Evolutionary conservation across 2,797 vertebrate species (phyloP).

Genomic region (Notolepis coatsorum): DNA sequence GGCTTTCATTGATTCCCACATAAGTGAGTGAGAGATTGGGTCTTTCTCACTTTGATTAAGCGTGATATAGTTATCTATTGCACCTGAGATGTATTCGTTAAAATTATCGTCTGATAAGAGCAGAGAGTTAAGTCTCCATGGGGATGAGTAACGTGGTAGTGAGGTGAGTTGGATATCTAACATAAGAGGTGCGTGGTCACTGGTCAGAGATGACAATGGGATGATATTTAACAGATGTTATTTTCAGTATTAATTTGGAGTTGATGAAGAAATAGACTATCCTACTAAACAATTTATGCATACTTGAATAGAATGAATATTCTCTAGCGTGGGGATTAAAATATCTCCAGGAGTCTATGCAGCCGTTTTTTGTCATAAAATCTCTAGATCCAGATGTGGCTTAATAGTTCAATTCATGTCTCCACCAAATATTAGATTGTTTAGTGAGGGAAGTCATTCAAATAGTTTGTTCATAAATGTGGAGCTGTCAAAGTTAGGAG

Average conservation of each 20-base stretch:
- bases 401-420: slow-evolving; percentile 17
- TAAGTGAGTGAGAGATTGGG: too few species aligned
- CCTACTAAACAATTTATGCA: slow-evolving; percentile 20
- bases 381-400: not conserved
- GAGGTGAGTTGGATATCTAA: not conserved
- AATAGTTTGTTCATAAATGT: slow-evolving; percentile 2
- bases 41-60: slow-evolving; percentile 30
- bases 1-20: slow-evolving; percentile 36
- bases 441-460: not conserved
- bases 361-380: too few species aligned
- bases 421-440: slow-evolving; percentile 2
- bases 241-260: slow-evolving; percentile 1
- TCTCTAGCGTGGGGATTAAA: not conserved
- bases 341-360: too few species aligned
- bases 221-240: slow-evolving; percentile 3
- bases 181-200: not conserved
- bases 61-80: slow-evolving; percentile 7
- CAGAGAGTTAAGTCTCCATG: slow-evolving; percentile 21
- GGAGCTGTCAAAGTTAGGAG: slow-evolving; percentile 10
- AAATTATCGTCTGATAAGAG: slow-evolving; percentile 7
- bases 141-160: not conserved
- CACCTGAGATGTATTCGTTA: not conserved
- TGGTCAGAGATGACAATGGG: slow-evolving; percentile 7
- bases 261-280: slow-evolving; percentile 32
- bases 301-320: slow-evolving; percentile 31